A percentile compares a stretch with the other conserved stretches of the same genome.
phyloP scores from a whole-genome alignment of 2,797 vertebrate genomes.

The Cynodonichthys magdalenae region DNA sequence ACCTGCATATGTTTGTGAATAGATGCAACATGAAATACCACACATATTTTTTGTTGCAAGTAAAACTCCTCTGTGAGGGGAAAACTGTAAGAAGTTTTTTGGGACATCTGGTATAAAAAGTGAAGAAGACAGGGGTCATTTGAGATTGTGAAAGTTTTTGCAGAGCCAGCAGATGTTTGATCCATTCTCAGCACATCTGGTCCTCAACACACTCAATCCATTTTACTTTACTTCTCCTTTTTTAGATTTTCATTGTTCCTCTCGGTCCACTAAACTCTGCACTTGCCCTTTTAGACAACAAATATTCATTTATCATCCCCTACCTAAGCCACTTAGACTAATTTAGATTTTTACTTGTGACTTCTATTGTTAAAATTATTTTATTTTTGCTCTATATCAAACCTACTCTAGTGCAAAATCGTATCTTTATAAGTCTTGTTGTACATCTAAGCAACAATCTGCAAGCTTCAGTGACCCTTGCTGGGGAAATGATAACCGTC shows the following conservation, averaged over 20 bases:
- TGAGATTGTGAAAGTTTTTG: slow-evolving; percentile 54
- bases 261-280: slow-evolving; percentile 68
- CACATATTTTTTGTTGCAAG: too few relatives aligned
- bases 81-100: slow-evolving; percentile 40
- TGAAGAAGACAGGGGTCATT: slow-evolving; percentile 55
- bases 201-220: slow-evolving; percentile 69
- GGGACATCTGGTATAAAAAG: slow-evolving; percentile 32
- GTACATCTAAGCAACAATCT: slow-evolving; percentile 21
- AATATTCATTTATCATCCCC: slow-evolving; percentile 61
- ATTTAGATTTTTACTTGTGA: slow-evolving; percentile 29
- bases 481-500: slow-evolving; percentile 58
- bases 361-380: slow-evolving; percentile 15
- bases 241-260: slow-evolving; percentile 77
- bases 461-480: slow-evolving; percentile 38
- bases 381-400: slow-evolving; percentile 10
- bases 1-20: too few relatives aligned
- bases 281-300: slow-evolving; percentile 53
- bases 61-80: too few relatives aligned
- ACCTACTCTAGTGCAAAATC: slow-evolving; percentile 5
- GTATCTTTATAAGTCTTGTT: not conserved
- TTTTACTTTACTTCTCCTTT: slow-evolving; percentile 73
- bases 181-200: slow-evolving; percentile 76
- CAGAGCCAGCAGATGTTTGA: slow-evolving; percentile 76
- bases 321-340: slow-evolving; percentile 34
- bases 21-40: too few relatives aligned